phyloP scores from a whole-genome alignment of 2,888 invertebrate species.

The Isoperla grammatica region DNA sequence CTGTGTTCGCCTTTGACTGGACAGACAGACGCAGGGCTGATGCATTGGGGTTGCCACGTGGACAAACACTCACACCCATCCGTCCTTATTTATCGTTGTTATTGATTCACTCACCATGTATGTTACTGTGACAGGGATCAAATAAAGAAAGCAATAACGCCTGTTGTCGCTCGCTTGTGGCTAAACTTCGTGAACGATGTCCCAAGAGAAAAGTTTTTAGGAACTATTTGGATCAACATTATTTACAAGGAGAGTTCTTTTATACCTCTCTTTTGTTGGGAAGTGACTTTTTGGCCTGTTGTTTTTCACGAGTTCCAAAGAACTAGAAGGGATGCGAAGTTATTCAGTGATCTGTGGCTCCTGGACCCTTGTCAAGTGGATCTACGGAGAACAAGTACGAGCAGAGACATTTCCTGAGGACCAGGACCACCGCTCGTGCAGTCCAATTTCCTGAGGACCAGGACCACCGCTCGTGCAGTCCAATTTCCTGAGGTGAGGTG shows the following conservation, averaged over 20 bases:
- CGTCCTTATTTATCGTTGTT: no score
- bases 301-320: slow-evolving; percentile 1
- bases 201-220: slow-evolving; percentile 5
- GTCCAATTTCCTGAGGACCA: background rate
- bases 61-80: no score
- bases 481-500: background rate
- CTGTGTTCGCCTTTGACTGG: no score
- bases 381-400: background rate
- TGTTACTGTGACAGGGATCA: no score
- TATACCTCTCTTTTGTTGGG: background rate
- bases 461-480: background rate
- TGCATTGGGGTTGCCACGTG: no score
- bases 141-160: no score
- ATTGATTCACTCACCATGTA: no score
- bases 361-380: background rate
- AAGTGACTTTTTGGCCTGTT: background rate
- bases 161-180: slow-evolving; percentile 6
- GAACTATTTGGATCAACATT: slow-evolving; percentile 9
- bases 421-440: background rate
- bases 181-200: background rate
- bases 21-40: no score
- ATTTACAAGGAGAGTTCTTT: slow-evolving; percentile 3
- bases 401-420: background rate
- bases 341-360: background rate
- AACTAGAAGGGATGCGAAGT: slow-evolving; percentile 2